Evolutionary conservation across 2,888 invertebrate species (phyloP), one percentile per base, ranked within the genome.

Genomic region (Halocaridina rubra): DNA sequence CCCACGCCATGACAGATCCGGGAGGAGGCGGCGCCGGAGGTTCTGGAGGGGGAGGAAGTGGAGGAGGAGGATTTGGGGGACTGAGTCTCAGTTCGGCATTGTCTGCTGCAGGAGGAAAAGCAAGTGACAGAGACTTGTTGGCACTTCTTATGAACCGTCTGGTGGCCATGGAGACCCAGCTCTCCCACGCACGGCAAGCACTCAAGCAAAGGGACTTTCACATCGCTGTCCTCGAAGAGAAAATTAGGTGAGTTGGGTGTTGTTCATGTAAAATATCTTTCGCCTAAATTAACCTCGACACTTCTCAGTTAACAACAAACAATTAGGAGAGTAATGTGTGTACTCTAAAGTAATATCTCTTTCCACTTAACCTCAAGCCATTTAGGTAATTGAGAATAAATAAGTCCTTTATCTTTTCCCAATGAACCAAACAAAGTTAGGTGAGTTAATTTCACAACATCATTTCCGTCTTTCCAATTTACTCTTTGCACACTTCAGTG

Each of bases 151-250:
- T 84, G 75, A 81, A 77, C n/a, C 64, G 80, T 3, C 67, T 87
- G 22, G 75, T 84, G 77, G 74, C 69, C 29, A 80, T 84, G 81
- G 86, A 87, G 39, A 77, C 86, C 8, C 80, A 87, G 67, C 59
- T 87, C 22, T 84, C 86, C 33, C 84, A 87, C 76, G 84, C 86
- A 7, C 22, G 84, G 2, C 86, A 87, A 57, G 77, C 84, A 1
- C 59, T 87, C 3, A 57, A 78, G 59, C 86, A 87, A 46, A 32
- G 86, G 59, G 86, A 87, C 72, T 87, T 87, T 39, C 86, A 84
- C 57, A 87, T 87, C 24, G 81, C 86, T 0, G 86, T 87, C 7
- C 81, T 87, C 1, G 86, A 87, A 78, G 86, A 87, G 59, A 87
- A 84, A 33, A 29, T 87, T 4, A 80, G 86, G 86, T 84, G 19